A percentile compares a stretch with the other conserved stretches of the same genome.
phyloP scores from a whole-genome alignment of 2,888 invertebrate species.

The Tenthredo livida region DNA sequence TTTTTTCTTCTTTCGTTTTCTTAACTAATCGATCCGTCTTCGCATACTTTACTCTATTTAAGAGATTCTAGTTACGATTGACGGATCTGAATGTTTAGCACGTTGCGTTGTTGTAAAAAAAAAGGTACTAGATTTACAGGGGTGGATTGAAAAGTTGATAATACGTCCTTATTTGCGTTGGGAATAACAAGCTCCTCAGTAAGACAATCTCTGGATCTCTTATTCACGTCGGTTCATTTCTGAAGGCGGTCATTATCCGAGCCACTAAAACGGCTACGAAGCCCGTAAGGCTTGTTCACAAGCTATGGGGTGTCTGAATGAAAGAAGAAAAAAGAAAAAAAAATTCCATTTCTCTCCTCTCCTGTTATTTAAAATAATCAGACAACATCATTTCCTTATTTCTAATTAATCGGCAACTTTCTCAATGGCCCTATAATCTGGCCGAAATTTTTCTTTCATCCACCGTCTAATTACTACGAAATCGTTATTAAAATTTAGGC shows the following conservation, averaged over 20 bases:
- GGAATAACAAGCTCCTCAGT: not conserved
- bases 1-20: not conserved
- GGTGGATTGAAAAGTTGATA: not conserved
- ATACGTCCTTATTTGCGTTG: constrained; percentile 4
- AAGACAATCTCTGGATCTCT: constrained; percentile 23
- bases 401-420: constrained; percentile 1
- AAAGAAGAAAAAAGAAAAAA: not conserved
- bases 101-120: not conserved
- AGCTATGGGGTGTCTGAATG: constrained; percentile 29
- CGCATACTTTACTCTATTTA: not conserved
- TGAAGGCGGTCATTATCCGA: constrained; percentile 29
- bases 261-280: constrained; percentile 22
- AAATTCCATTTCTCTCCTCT: not conserved
- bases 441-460: not conserved
- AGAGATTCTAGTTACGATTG: not conserved
- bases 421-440: not conserved
- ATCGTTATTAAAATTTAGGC: not conserved
- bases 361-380: constrained; percentile 15
- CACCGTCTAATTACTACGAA: not conserved
- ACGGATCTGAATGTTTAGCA: not conserved
- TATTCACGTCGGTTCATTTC: constrained; percentile 1
- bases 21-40: not conserved
- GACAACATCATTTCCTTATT: constrained; percentile 7
- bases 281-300: not conserved
- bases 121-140: not conserved